Evolutionary conservation across 2,113 vertebrate species (phyloP).

Genomic region (Ceratotherium simum): DNA sequence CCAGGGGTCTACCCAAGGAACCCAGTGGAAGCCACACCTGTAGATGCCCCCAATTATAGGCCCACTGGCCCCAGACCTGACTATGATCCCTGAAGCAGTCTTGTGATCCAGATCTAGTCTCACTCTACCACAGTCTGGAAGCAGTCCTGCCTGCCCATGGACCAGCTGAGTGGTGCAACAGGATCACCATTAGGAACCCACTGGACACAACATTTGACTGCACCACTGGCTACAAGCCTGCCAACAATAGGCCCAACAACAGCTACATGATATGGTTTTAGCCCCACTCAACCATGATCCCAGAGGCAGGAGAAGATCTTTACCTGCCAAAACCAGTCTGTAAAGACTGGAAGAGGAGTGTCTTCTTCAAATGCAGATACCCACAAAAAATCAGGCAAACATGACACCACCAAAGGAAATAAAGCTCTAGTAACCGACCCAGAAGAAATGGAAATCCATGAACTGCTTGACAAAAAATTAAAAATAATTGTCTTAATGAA

Average conservation of each 20-base stretch:
- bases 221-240: neutral
- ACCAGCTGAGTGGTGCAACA: neutral
- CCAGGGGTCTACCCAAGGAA: neutral
- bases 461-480: neutral
- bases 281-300: neutral
- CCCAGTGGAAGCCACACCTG: neutral
- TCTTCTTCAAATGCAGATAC: neutral
- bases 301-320: neutral
- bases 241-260: neutral
- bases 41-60: neutral
- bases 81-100: neutral
- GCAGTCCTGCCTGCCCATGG: neutral
- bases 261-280: neutral
- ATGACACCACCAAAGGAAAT: neutral
- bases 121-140: neutral
- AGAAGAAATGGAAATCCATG: neutral
- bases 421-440: neutral
- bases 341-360: neutral
- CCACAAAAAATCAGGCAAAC: neutral
- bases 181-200: neutral
- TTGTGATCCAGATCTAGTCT: neutral
- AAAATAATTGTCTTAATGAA: constrained; percentile 9
- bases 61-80: neutral
- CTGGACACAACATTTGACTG: neutral
- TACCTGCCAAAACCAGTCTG: neutral